These are phyloP conservation scores for Austrofundulus limnaeus DNA, from an alignment of 2,113 vertebrate genomes.

Conservation along the genomic window DNA sequence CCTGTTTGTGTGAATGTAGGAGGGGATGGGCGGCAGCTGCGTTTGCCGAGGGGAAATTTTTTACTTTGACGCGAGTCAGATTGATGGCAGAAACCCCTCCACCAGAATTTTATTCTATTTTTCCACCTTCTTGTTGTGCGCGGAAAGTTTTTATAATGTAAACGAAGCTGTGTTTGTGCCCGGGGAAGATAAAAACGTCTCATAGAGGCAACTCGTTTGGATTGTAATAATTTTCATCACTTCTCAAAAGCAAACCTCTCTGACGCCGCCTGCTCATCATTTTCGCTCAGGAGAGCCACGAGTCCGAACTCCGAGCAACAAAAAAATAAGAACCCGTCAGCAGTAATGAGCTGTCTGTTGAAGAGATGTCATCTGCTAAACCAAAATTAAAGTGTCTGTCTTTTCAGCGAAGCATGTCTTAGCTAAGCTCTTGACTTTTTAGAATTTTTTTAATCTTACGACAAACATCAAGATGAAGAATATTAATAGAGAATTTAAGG, in stretches of 20 bases:
- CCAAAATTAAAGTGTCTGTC: neutral
- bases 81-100: constrained; percentile 32
- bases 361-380: neutral
- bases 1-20: constrained; percentile 18
- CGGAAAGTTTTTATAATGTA: constrained; percentile 9
- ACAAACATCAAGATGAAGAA: neutral
- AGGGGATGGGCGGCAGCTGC: constrained; percentile 16
- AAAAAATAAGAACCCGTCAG: neutral
- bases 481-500: neutral
- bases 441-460: neutral
- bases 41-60: constrained; percentile 18
- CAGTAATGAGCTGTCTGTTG: neutral
- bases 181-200: constrained; percentile 8
- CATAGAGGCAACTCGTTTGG: neutral
- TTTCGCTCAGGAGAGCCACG: constrained; percentile 4
- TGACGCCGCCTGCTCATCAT: constrained; percentile 8
- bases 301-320: constrained; percentile 3
- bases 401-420: neutral
- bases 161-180: constrained; percentile 32
- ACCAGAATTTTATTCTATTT: neutral
- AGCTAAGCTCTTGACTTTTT: neutral
- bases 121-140: neutral
- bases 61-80: constrained; percentile 39
- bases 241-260: constrained; percentile 5
- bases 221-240: constrained; percentile 24